Evolutionary conservation across 2,113 vertebrate species (phyloP).

Genomic region (Empidonax traillii): DNA sequence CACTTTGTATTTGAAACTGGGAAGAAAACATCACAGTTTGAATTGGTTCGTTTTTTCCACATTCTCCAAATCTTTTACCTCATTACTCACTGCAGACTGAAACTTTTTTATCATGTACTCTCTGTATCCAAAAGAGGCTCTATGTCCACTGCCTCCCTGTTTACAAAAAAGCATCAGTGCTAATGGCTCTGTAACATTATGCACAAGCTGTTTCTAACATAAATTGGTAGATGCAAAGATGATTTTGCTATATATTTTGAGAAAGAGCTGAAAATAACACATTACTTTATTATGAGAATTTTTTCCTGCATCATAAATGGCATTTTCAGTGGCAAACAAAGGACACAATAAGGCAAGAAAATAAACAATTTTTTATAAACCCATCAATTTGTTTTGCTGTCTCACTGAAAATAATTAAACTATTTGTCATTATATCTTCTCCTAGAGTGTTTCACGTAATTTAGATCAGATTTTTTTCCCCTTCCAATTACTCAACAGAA

Average conservation of each 20-base stretch:
- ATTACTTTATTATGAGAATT: background rate
- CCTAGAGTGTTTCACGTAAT: background rate
- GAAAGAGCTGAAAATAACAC: background rate
- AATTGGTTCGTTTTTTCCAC: background rate
- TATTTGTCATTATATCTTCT: background rate
- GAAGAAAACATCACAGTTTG: background rate
- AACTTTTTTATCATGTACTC: background rate
- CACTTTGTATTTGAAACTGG: background rate
- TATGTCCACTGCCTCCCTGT: background rate
- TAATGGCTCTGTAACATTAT: background rate
- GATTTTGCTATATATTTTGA: background rate
- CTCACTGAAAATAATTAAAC: conserved; percentile 22
- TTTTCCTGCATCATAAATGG: background rate
- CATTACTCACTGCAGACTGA: background rate
- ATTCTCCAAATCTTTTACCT: background rate
- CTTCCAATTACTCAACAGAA: conserved; percentile 23
- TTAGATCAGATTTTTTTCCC: background rate
- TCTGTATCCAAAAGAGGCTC: background rate
- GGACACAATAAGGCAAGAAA: background rate
- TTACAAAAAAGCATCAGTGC: background rate
- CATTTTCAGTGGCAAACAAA: background rate
- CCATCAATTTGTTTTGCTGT: conserved; percentile 1
- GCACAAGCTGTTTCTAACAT: background rate
- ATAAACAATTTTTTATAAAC: background rate
- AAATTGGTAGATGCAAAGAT: background rate